phyloP scores from a whole-genome alignment of 2,797 vertebrate genomes.

The Pangasius macronema region DNA sequence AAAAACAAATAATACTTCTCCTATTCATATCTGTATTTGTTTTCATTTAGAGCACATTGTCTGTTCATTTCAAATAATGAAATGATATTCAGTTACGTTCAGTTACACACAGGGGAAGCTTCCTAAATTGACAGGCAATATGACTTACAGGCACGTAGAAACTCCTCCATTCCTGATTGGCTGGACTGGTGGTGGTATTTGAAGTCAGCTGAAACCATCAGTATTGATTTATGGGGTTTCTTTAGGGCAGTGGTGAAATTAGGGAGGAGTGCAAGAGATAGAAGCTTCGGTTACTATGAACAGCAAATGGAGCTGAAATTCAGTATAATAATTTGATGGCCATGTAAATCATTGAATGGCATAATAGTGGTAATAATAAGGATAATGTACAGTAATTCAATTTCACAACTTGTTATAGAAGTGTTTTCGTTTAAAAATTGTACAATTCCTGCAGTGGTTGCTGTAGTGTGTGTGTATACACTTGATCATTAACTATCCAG shows the following conservation, averaged over 20 bases:
- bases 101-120: neutral
- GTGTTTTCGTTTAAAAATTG: neutral
- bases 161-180: slow-evolving; percentile 2
- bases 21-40: neutral
- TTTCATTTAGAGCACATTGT: neutral
- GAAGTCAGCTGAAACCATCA: neutral
- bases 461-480: neutral
- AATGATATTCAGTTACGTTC: neutral
- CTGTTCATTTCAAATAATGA: neutral
- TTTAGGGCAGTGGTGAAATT: neutral
- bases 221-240: neutral
- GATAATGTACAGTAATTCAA: neutral
- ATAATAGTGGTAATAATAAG: neutral
- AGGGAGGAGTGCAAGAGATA: neutral
- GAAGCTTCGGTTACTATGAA: neutral
- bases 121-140: slow-evolving; percentile 6
- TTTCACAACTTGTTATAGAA: neutral
- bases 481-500: neutral
- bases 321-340: neutral
- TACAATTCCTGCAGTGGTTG: neutral
- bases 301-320: neutral
- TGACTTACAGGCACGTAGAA: neutral
- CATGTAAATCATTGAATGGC: neutral
- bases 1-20: neutral
- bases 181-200: neutral